Evolutionary conservation across 2,797 vertebrate genomes (phyloP), one percentile per base, ranked within the genome.

Genomic region (Pseudomugil tenellus): DNA sequence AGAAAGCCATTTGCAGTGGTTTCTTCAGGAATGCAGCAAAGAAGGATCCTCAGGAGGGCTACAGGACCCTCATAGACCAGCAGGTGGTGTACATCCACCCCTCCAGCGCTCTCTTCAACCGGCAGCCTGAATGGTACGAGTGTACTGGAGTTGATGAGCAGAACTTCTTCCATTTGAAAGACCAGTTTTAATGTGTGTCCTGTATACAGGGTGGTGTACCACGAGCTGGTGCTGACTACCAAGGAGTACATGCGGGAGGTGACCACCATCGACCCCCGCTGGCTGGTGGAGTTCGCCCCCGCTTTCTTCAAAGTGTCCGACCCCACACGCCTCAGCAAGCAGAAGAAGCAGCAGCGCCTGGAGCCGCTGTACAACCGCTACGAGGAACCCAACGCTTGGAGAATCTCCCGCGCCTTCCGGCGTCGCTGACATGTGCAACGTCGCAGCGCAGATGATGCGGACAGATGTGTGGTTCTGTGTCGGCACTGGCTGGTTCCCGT

Each of bases 251-350:
- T 99, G 98, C 93, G 98, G 0, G 98, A 99, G 76, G 97, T 99
- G 86, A 99, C 98, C 0, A 99, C 98, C 61, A 99, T 99, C 0
- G 98, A 99, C 74, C 97, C 98, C 0, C 96, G 97, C 70, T 99
- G 98, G 98, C 95, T 99, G 74, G 98, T 99, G 69, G 98, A 99
- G 76, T 99, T 99, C 35, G 91, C 98, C 0, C 98, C 98, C 0
- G 98, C 98, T 62, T 99, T 99, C 93, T 99, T 99, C 92, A 99
- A 99, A 86, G 98, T 99, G 65, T 99, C 98, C 0, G 98, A 99
- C 70, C 98, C 98, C 0, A 99, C 98, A 1, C 97, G 98, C 62
- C 95, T 99, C 86, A 99, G 98, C 96, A 99, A 99, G 83, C 98
- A 98, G 94, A 99, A 99, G 90, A 98, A 99, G 77, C 97, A 98